Conservation (phyloP, 2,113 vertebrate genomes). For the Pomatorhinus ruficollis region DNA sequence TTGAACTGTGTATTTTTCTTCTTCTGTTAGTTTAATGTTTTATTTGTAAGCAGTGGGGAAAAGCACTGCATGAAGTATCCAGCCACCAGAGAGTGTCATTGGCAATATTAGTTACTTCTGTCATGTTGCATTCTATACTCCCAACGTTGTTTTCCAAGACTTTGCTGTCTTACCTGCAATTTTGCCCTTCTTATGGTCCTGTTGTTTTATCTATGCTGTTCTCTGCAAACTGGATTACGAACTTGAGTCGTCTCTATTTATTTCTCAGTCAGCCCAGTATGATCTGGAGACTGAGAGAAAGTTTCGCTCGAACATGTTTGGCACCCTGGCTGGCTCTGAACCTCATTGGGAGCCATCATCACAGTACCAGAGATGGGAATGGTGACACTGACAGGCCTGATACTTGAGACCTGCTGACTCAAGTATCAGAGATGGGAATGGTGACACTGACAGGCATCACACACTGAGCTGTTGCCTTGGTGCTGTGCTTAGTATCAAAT, state of each 20-base stretch:
- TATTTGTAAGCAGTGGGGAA: neutral
- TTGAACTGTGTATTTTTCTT: neutral
- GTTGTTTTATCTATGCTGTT: neutral
- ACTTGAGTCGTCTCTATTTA: neutral
- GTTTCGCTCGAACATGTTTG: rapidly evolving
- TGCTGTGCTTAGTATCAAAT: neutral
- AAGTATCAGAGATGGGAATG: neutral
- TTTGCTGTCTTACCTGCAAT: neutral
- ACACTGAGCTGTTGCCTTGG: rapidly evolving
- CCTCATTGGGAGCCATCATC: neutral
- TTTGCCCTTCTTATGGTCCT: neutral
- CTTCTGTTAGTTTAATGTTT: neutral
- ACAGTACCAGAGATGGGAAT: neutral
- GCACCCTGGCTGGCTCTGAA: neutral
- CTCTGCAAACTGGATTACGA: neutral
- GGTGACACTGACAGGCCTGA: neutral
- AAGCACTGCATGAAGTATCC: neutral
- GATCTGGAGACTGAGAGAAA: neutral
- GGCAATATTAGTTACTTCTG: neutral
- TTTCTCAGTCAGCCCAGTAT: neutral
- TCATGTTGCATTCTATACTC: rapidly evolving
- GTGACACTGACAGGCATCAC: rapidly evolving
- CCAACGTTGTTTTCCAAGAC: neutral
- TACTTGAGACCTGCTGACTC: neutral
- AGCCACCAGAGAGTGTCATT: rapidly evolving